These are phyloP conservation scores for Limanda limanda DNA, from an alignment of 2,113 vertebrate species.

Conservation along the genomic window DNA sequence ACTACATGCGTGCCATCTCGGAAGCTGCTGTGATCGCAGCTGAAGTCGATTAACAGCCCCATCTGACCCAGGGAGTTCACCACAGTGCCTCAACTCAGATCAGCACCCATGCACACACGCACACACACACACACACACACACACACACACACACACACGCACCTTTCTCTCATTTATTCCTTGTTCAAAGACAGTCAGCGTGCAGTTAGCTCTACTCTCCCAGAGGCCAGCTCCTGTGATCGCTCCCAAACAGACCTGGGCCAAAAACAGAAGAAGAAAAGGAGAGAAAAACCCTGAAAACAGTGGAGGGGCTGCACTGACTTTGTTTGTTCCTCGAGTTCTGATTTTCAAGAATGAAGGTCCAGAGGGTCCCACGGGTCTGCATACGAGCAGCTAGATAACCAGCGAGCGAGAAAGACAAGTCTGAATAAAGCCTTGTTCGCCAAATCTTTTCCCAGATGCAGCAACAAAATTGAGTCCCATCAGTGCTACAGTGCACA, in stretches of 20 bases:
- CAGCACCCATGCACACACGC: constrained; percentile 14
- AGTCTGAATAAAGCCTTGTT: constrained; percentile 66
- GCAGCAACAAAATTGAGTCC: constrained; percentile 19
- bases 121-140: constrained; percentile 19
- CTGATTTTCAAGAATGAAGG: constrained; percentile 18
- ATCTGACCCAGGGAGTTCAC: constrained; percentile 55
- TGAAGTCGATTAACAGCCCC: constrained; percentile 62
- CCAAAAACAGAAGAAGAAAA: constrained; percentile 24
- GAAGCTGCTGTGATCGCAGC: constrained; percentile 55
- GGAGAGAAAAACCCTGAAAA: not conserved
- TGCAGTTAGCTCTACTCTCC: constrained; percentile 18
- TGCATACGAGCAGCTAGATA: constrained; percentile 49
- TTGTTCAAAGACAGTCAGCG: constrained; percentile 52
- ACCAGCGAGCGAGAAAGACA: constrained; percentile 6
- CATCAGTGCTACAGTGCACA: constrained; percentile 29
- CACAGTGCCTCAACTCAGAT: constrained; percentile 48
- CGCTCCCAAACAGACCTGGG: constrained; percentile 27
- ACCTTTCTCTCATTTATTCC: constrained; percentile 37
- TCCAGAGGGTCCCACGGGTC: constrained; percentile 37
- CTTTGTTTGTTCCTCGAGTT: constrained; percentile 32
- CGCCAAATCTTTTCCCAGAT: constrained; percentile 46
- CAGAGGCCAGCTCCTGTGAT: constrained; percentile 42
- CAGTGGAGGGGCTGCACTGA: not conserved
- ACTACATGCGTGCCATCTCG: constrained; percentile 40
- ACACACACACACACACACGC: constrained; percentile 29